Conservation (phyloP, 2,113 vertebrate species). For the Addax nasomaculatus region DNA sequence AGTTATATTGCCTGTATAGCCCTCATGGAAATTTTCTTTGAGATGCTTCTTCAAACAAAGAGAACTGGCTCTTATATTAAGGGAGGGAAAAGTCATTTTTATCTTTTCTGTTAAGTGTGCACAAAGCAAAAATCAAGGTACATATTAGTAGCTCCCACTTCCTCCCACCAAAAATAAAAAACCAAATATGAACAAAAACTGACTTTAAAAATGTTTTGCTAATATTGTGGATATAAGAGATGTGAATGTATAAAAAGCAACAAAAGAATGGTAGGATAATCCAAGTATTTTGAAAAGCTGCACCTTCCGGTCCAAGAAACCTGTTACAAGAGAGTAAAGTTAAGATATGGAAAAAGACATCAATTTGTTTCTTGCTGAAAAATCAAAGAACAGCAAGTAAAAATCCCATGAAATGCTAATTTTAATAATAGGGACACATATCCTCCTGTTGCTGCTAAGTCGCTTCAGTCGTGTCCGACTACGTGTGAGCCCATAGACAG, state of each 20-base stretch:
- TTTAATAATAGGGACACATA: not conserved
- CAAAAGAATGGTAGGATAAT: not conserved
- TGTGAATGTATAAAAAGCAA: not conserved
- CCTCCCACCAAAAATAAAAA: not conserved
- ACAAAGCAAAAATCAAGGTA: not conserved
- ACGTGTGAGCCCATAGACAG: rapidly evolving
- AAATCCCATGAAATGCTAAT: not conserved
- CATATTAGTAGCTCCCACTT: not conserved
- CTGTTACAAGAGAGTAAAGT: not conserved
- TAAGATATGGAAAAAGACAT: not conserved
- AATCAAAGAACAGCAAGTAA: not conserved
- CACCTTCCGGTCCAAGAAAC: not conserved
- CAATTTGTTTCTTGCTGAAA: not conserved
- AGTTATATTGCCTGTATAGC: not conserved
- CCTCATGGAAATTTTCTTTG: not conserved
- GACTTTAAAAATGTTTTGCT: not conserved
- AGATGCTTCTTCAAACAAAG: not conserved
- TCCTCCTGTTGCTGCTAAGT: not conserved
- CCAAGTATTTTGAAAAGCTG: not conserved
- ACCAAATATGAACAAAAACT: not conserved
- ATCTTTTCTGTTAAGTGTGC: not conserved
- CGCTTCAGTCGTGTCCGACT: rapidly evolving
- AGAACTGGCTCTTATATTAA: not conserved
- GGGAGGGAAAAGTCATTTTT: not conserved
- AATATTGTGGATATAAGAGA: not conserved